A percentile compares a stretch with the other conserved stretches of the same genome.
Evolutionary conservation across 2,888 invertebrate genomes (phyloP).

Genomic region (Clostera curtula): DNA sequence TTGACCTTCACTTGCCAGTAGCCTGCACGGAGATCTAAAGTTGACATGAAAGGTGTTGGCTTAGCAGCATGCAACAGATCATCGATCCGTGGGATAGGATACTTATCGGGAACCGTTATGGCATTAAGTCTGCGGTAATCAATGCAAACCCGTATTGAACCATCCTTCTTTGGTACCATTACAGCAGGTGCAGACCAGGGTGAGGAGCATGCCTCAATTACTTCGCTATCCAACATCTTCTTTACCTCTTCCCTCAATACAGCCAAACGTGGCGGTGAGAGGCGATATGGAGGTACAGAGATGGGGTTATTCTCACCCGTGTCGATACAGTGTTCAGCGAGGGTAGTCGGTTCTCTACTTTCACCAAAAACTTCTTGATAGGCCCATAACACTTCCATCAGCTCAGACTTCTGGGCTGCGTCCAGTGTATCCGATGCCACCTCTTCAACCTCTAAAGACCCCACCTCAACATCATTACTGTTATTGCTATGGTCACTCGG

Average conservation of each 20-base stretch:
- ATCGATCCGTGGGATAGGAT: conserved; percentile 4
- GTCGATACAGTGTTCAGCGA: conserved; percentile 8
- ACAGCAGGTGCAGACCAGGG: conserved; percentile 38
- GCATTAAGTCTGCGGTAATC: conserved; percentile 16
- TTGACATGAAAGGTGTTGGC: conserved; percentile 3
- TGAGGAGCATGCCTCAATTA: conserved; percentile 8
- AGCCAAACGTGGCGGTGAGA: conserved; percentile 2
- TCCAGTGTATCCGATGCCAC: background rate
- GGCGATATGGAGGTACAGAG: conserved; percentile 5
- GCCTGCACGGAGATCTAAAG: conserved; percentile 3
- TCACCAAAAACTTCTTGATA: conserved; percentile 5
- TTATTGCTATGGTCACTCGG: conserved; percentile 2
- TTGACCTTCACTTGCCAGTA: conserved; percentile 6
- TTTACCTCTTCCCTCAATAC: conserved; percentile 3
- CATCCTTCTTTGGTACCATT: conserved; percentile 34
- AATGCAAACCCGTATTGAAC: conserved; percentile 28
- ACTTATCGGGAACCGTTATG: conserved; percentile 4
- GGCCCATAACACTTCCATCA: conserved; percentile 2
- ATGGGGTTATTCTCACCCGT: conserved; percentile 8
- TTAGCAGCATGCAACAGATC: conserved; percentile 4
- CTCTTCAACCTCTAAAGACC: no score
- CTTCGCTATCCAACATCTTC: conserved; percentile 1
- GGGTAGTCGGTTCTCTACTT: background rate
- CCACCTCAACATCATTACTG: background rate
- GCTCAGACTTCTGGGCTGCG: conserved; percentile 1